Conservation (phyloP, 2,888 invertebrate genomes). For the Melinopterus prodromus region DNA sequence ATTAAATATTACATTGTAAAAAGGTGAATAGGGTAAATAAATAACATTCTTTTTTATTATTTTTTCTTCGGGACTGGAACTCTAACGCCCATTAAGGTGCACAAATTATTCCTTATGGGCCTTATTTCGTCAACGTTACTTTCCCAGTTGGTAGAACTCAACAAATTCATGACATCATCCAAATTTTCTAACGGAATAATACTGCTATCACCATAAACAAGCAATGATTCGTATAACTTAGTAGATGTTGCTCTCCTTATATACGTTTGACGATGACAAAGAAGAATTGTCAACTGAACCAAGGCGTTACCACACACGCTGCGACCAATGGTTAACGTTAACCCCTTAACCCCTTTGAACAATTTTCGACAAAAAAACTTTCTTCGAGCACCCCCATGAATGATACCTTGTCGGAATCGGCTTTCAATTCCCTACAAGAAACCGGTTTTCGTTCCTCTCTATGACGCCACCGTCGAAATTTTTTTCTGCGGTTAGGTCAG, state of each 20-base stretch:
- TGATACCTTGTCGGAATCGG: no score
- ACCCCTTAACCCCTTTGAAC: no score
- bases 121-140: conserved; percentile 75
- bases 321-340: no score
- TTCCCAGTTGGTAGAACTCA: conserved; percentile 89
- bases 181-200: conserved; percentile 73
- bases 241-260: conserved; percentile 83
- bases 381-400: no score
- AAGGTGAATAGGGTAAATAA: neutral
- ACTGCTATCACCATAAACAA: conserved; percentile 80
- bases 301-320: conserved; percentile 74
- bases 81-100: conserved; percentile 78
- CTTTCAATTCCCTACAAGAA: no score
- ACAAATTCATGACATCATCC: conserved; percentile 73
- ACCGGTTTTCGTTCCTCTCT: no score
- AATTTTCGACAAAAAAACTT: no score
- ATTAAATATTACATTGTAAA: conserved; percentile 12
- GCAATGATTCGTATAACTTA: conserved; percentile 81
- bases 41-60: conserved; percentile 15
- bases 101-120: conserved; percentile 83
- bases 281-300: conserved; percentile 78
- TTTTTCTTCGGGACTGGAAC: conserved; percentile 68
- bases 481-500: no score
- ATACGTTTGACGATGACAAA: conserved; percentile 85
- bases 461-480: no score